Base-by-base conservation (phyloP, 2,888 invertebrate species). In the Reticulitermes lucifugus region DNA sequence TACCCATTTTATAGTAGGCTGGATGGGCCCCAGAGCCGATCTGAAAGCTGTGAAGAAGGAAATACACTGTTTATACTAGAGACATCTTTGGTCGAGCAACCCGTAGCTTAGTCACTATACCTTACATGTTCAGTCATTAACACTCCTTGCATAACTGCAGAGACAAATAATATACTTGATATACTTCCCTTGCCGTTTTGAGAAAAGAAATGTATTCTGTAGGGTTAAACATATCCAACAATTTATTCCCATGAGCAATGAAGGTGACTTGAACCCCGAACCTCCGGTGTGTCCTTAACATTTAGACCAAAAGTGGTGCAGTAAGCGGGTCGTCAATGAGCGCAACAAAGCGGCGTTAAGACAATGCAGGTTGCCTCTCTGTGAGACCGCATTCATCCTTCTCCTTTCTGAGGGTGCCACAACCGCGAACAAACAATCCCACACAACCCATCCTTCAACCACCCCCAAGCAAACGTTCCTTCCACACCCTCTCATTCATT, bases 401-500 rank as follows among this genome's bases (percentile, higher is more conserved):
- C 79, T 79, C 79, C 79, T 55, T 35, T 22, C 75, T 55, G 51
- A 46, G 12, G 75, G 18, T 22, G 35, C n/a, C 75, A n/a, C 79
- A 46, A 79, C 79, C 18, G 55, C 79, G 55, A 55, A 25, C 79
- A 79, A 79, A 79, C 79, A 79, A 55, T 55, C 79, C 55, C 25
- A 65, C 65, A 65, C 25, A 65, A 9, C 65, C 65, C 65, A 65
- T 65, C 65, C 65, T 65, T 65, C 65, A 65, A 25, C n/a, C 25
- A n/a, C n/a, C 65, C 65, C 65, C 65, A 65, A 65, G 65, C 65
- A 65, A 25, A 65, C 65, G 65, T n/a, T n/a, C n/a, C 25, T 65
- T 65, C 65, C n/a, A 77, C 77, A 77, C 77, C 77, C 77, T 77
- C 77, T 77, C 77, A 77, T 77, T 77, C 77, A 77, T 77, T 77